phyloP scores from a whole-genome alignment of 1,140 invertebrate species.

The Eubasilissa regina region DNA sequence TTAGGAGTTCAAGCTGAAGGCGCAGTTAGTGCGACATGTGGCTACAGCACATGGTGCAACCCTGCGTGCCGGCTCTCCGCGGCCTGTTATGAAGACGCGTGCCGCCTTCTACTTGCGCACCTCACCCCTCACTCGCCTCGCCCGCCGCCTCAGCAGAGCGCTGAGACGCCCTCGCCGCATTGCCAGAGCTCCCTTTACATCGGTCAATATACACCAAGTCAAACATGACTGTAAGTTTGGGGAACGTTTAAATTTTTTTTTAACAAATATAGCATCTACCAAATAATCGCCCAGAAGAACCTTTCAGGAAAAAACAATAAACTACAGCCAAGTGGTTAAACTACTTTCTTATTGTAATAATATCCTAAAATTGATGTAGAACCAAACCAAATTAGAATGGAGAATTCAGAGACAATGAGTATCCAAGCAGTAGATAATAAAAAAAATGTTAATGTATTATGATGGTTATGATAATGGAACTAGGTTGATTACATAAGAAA shows the following conservation, averaged over 20 bases:
- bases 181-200: conserved; percentile 89
- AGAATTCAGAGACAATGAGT: too few relatives aligned
- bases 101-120: conserved; percentile 96
- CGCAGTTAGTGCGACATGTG: conserved; percentile 92
- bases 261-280: too few relatives aligned
- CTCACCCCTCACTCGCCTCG: conserved; percentile 89
- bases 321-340: too few relatives aligned
- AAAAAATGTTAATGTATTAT: too few relatives aligned
- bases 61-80: conserved; percentile 82
- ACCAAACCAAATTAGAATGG: too few relatives aligned
- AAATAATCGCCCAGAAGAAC: too few relatives aligned
- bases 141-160: conserved; percentile 86
- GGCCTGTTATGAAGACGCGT: conserved; percentile 96
- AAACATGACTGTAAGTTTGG: conserved; percentile 85
- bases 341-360: too few relatives aligned
- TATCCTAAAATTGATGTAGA: too few relatives aligned
- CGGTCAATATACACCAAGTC: conserved; percentile 87
- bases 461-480: too few relatives aligned
- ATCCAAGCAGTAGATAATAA: too few relatives aligned
- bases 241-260: background rate
- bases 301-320: too few relatives aligned
- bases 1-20: conserved; percentile 92
- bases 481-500: too few relatives aligned
- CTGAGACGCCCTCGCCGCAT: conserved; percentile 89
- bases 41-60: conserved; percentile 89